A percentile compares a stretch with the other conserved stretches of the same genome.
These are phyloP conservation scores for Hylomyscus alleni DNA, from an alignment of 2,797 vertebrate species.

Conservation along the genomic window DNA sequence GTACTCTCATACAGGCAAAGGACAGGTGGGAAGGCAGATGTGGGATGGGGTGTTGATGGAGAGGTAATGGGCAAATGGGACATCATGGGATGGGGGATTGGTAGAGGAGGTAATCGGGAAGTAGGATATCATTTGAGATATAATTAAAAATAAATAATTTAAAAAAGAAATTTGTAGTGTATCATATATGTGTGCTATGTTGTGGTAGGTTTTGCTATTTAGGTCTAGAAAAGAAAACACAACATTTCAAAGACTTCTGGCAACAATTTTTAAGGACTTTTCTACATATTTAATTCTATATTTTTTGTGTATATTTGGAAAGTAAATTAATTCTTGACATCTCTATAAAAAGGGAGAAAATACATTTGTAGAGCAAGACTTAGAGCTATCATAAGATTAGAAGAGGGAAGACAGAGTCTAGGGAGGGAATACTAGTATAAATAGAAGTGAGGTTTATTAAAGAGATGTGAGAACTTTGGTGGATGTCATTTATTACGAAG, in stretches of 20 bases:
- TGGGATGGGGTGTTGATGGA: no score
- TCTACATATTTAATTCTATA: not conserved
- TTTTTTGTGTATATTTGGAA: not conserved
- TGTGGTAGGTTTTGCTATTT: conserved; percentile 16
- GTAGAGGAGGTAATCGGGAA: no score
- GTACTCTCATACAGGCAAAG: no score
- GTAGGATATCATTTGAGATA: no score
- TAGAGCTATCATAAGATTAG: not conserved
- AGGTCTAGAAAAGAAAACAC: not conserved
- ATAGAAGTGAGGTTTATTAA: not conserved
- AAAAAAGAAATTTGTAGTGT: not conserved
- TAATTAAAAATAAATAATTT: no score
- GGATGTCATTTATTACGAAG: not conserved
- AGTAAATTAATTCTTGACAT: conserved; percentile 32
- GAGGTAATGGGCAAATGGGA: no score
- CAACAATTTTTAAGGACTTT: conserved; percentile 21
- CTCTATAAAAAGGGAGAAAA: not conserved
- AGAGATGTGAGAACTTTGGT: not conserved
- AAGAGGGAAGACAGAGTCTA: not conserved
- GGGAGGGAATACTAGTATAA: not conserved
- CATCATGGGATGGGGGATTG: no score
- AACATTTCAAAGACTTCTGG: not conserved
- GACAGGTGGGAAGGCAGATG: no score
- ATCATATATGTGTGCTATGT: not conserved
- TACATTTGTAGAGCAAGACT: not conserved